A percentile compares a stretch with the other conserved stretches of the same genome.
phyloP scores from a whole-genome alignment of 2,113 vertebrate genomes.

The Notechis scutatus region DNA sequence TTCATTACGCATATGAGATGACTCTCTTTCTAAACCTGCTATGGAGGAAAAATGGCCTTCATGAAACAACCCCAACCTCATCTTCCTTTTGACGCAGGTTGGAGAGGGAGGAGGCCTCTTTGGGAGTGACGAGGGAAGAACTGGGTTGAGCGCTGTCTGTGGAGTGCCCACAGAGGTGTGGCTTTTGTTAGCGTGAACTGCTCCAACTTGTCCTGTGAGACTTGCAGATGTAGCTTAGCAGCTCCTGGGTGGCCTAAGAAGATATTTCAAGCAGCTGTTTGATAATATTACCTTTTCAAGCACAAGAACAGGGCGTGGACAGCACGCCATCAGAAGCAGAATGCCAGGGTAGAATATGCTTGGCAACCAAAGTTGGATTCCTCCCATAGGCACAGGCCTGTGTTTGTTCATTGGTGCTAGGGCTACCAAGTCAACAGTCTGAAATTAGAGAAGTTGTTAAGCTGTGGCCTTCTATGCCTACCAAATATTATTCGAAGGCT shows the following conservation, averaged over 20 bases:
- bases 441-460: neutral
- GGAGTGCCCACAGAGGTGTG: neutral
- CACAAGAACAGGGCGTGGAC: neutral
- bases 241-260: constrained; percentile 24
- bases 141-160: neutral
- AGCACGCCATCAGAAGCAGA: neutral
- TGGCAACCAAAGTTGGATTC: neutral
- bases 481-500: neutral
- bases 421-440: constrained; percentile 1
- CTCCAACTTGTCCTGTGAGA: neutral
- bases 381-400: neutral
- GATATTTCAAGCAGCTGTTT: constrained; percentile 20
- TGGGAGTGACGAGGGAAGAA: neutral
- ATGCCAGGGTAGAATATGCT: constrained; percentile 8
- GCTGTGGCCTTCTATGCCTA: neutral
- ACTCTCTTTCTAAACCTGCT: neutral
- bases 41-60: neutral
- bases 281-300: constrained; percentile 26
- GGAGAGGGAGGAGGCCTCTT: neutral
- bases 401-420: neutral
- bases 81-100: neutral
- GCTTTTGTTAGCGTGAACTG: neutral
- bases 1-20: neutral
- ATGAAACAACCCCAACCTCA: neutral
- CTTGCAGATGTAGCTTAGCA: neutral